These are phyloP conservation scores for Lepidotrigona ventralis DNA, from an alignment of 1,140 invertebrate species.

Conservation along the genomic window DNA sequence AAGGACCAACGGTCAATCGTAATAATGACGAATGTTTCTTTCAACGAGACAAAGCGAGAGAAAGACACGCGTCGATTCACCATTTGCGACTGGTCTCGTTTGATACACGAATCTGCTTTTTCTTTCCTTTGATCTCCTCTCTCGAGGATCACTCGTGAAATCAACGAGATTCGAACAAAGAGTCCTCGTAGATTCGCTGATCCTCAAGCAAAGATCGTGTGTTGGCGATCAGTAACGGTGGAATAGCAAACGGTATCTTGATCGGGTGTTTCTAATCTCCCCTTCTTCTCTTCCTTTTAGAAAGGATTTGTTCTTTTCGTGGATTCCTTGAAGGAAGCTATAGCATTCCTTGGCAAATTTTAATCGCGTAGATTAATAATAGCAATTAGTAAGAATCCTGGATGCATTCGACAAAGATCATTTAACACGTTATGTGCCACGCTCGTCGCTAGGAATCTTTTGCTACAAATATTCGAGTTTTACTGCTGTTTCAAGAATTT, in stretches of 20 bases:
- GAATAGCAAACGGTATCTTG: neutral
- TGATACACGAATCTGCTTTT: conserved; percentile 43
- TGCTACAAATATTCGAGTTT: no score
- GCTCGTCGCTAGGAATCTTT: no score
- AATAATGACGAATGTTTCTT: conserved; percentile 74
- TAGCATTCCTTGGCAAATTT: neutral
- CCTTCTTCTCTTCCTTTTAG: neutral
- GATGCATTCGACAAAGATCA: no score
- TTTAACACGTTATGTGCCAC: no score
- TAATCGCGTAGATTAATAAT: neutral
- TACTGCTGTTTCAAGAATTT: no score
- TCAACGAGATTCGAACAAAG: conserved; percentile 44
- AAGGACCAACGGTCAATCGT: conserved; percentile 71
- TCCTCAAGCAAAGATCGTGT: conserved; percentile 38
- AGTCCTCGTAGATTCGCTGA: conserved; percentile 28
- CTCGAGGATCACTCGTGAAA: conserved; percentile 42
- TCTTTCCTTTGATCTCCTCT: neutral
- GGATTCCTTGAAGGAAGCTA: neutral
- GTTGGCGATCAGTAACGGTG: neutral
- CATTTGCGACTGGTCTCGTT: conserved; percentile 61
- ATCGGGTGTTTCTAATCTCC: conserved; percentile 21
- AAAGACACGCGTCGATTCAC: conserved; percentile 31
- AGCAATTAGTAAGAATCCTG: no score
- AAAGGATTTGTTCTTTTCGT: neutral
- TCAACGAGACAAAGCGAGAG: conserved; percentile 27